phyloP scores from a whole-genome alignment of 2,888 invertebrate genomes.

The Leistus spinibarbis region DNA sequence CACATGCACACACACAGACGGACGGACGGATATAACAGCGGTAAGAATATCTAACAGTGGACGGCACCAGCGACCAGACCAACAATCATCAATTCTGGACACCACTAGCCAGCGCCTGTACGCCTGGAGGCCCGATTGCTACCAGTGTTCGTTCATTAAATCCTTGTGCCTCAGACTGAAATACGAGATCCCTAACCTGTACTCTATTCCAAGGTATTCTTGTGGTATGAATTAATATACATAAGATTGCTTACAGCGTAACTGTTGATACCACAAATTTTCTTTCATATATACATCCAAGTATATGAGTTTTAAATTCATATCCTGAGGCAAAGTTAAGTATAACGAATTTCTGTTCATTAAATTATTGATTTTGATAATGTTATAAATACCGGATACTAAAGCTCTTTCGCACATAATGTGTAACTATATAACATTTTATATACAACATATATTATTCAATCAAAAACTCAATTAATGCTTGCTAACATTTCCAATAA shows the following conservation, averaged over 20 bases:
- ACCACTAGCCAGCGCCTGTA: slow-evolving; percentile 50
- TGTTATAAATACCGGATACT: too few species aligned
- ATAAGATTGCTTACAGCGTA: too few species aligned
- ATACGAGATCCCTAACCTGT: slow-evolving; percentile 47
- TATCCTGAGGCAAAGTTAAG: too few species aligned
- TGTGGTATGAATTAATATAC: neutral
- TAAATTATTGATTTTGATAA: too few species aligned
- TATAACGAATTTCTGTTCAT: too few species aligned
- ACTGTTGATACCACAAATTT: too few species aligned
- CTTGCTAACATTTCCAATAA: neutral
- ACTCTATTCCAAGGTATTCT: neutral
- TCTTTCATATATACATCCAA: too few species aligned
- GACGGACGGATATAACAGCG: neutral
- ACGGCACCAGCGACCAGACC: slow-evolving; percentile 25
- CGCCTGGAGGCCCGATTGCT: slow-evolving; percentile 44
- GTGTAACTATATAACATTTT: too few species aligned
- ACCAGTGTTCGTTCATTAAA: slow-evolving; percentile 54
- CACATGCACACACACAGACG: neutral
- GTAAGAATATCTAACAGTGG: neutral
- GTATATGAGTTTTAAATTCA: too few species aligned
- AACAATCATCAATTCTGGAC: slow-evolving; percentile 40
- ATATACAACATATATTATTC: too few species aligned
- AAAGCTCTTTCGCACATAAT: too few species aligned
- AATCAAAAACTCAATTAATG: too few species aligned
- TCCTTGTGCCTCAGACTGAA: slow-evolving; percentile 47